Percentiles rank a stretch among this genome's conserved stretches.
Conservation (phyloP, 2,888 invertebrate genomes). For the Nezara viridula region DNA sequence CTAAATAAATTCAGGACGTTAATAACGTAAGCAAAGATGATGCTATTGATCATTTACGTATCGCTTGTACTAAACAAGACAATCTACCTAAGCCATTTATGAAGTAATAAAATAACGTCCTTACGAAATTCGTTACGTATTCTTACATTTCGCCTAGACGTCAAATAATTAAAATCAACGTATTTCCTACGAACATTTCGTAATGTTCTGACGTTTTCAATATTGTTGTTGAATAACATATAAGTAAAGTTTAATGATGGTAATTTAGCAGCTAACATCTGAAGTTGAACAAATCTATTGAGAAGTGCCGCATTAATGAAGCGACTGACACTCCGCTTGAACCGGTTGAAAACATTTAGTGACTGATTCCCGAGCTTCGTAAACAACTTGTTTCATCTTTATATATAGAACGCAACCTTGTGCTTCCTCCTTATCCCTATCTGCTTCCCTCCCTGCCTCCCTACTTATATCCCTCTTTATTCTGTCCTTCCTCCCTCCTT, state of each 20-base stretch:
- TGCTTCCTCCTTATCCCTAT: neutral
- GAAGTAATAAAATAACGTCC: too few species aligned
- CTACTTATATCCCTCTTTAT: neutral
- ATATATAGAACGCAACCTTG: neutral
- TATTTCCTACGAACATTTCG: neutral
- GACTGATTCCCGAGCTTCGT: slow-evolving; percentile 2
- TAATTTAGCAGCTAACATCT: neutral
- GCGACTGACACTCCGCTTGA: neutral
- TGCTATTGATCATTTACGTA: too few species aligned
- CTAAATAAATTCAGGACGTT: too few species aligned
- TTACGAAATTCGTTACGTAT: neutral
- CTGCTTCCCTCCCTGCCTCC: neutral
- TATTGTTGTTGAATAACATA: neutral
- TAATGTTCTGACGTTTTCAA: neutral
- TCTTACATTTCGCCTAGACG: neutral
- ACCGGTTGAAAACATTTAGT: neutral
- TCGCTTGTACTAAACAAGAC: too few species aligned
- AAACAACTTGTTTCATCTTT: slow-evolving; percentile 34
- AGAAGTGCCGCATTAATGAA: neutral
- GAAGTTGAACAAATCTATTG: neutral
- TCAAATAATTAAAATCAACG: neutral
- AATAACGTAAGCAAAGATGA: too few species aligned
- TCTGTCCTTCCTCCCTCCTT: neutral
- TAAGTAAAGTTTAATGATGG: neutral
- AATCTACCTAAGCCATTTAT: too few species aligned